phyloP scores from a whole-genome alignment of 2,888 invertebrate genomes.

The Gandaritis pyraliata region DNA sequence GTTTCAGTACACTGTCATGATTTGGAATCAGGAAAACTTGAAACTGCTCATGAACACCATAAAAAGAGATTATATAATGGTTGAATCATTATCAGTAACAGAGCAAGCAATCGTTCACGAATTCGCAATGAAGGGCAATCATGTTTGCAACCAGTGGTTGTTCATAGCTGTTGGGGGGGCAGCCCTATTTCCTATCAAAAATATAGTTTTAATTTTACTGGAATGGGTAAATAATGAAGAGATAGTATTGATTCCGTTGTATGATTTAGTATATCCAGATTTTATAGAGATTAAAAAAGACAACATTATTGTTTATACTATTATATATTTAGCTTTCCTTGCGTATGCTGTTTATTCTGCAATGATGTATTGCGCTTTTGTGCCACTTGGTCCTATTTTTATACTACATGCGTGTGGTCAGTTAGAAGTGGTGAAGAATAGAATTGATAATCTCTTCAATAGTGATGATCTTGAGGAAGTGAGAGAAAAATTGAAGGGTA shows the following conservation, averaged over 20 bases:
- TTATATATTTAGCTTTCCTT: constrained; percentile 28
- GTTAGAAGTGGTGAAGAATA: constrained; percentile 53
- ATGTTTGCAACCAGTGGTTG: constrained; percentile 53
- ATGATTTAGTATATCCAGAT: constrained; percentile 50
- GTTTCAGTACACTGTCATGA: constrained; percentile 39
- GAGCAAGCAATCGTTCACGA: constrained; percentile 46
- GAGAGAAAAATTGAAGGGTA: constrained; percentile 42
- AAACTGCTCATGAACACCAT: constrained; percentile 46
- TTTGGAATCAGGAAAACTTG: constrained; percentile 44
- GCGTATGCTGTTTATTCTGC: constrained; percentile 42
- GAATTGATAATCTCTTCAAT: constrained; percentile 48
- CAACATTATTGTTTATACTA: constrained; percentile 37
- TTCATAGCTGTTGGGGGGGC: not conserved
- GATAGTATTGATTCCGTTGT: constrained; percentile 45
- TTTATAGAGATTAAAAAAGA: constrained; percentile 48
- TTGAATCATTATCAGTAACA: constrained; percentile 31
- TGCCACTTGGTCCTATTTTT: constrained; percentile 60
- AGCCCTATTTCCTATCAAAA: constrained; percentile 42
- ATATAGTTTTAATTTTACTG: constrained; percentile 41
- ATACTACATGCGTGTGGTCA: constrained; percentile 63
- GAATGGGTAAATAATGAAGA: constrained; percentile 38
- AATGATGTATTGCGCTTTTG: constrained; percentile 50
- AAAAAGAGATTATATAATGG: constrained; percentile 49
- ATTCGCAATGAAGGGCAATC: constrained; percentile 45
- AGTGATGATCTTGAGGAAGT: constrained; percentile 37